Evolutionary conservation across 2,797 vertebrate genomes (phyloP), one percentile per base, ranked within the genome.

Genomic region (Leptatherina wallacei): DNA sequence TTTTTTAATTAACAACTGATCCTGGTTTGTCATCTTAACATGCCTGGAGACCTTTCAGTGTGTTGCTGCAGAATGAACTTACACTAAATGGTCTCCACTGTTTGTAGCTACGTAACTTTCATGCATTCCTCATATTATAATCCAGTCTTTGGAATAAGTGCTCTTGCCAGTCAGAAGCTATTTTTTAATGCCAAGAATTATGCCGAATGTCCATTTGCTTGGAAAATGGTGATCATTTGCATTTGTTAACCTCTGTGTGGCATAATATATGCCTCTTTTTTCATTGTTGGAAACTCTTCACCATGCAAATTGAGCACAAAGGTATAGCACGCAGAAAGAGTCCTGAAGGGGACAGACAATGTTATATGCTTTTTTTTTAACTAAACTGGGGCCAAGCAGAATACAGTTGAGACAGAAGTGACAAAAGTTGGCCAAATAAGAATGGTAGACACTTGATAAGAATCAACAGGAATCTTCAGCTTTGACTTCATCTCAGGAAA

Each of bases 1-100:
- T n/a, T n/a, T n/a, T n/a, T n/a, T n/a, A n/a, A n/a, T n/a, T n/a
- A 20, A 47, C 6, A 2, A n/a, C 44, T 47, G 44, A 47, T 3
- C 20, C 20, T 8, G 44, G 44, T n/a, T 47, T 47, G 3, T n/a
- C 44, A n/a, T 1, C 18, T 47, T 9, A n/a, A n/a, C 20, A n/a
- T 47, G 44, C 20, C 44, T 9, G 7, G 18, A 47, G 6, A 47
- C 20, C 20, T n/a, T n/a, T 47, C 44, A 47, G 20, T n/a, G 44
- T 13, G 0, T 73, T 58, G 75, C 71, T 68, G 38, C 44, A 62
- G 65, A 68, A 66, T 80, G 63, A 47, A 47, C n/a, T 20, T 18
- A 44, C 16, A 44, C 18, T 42, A 16, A 40, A 40, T 6, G 2
- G 42, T 20, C 18, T 14, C 18, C 18, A 7, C 18, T 20, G 8